Conservation (phyloP, 2,113 vertebrate species). For the Oreotrochilus melanogaster region DNA sequence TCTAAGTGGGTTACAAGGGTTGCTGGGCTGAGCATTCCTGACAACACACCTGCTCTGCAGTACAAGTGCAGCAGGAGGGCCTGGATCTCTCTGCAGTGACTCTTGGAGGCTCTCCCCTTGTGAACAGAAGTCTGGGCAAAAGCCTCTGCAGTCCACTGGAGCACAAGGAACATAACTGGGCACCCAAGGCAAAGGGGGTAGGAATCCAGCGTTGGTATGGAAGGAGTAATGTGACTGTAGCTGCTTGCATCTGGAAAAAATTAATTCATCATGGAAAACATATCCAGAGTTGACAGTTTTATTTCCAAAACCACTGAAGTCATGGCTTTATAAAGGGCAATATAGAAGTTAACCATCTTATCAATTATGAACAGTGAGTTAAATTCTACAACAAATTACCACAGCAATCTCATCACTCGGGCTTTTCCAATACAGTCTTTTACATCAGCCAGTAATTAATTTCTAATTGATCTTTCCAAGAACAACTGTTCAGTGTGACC, state of each 20-base stretch:
- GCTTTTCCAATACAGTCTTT: neutral
- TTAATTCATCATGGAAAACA: neutral
- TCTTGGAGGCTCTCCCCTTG: neutral
- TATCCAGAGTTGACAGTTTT: neutral
- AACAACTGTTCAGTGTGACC: neutral
- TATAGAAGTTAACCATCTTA: neutral
- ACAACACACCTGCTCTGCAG: neutral
- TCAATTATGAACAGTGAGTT: neutral
- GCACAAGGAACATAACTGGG: neutral
- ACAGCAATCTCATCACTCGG: neutral
- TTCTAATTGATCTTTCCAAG: conserved; percentile 7
- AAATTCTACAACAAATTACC: neutral
- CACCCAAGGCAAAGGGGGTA: neutral
- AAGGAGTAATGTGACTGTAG: neutral
- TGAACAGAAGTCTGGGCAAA: neutral
- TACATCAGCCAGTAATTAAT: neutral
- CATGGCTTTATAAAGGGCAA: neutral
- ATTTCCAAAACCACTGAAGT: neutral
- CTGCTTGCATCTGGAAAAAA: neutral
- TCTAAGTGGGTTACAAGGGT: neutral
- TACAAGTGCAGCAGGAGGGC: fast-evolving
- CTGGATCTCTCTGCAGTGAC: neutral
- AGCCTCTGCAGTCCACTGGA: neutral
- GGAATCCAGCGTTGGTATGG: neutral
- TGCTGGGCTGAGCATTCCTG: neutral